phyloP scores from a whole-genome alignment of 2,797 vertebrate species.

The Xenops minutus region DNA sequence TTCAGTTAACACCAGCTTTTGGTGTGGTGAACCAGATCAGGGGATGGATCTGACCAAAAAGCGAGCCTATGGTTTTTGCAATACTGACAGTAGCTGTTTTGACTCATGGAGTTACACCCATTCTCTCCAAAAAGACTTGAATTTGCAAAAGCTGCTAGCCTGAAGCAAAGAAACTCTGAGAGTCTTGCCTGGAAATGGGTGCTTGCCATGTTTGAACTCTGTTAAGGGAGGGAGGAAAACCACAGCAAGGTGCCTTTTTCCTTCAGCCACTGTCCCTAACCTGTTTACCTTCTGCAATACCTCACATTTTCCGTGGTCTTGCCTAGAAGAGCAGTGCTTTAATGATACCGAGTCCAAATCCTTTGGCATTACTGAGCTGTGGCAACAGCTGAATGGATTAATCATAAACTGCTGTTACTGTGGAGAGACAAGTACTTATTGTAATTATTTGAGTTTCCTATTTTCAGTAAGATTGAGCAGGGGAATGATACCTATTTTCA shows the following conservation, averaged over 20 bases:
- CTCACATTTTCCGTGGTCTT: slow-evolving; percentile 38
- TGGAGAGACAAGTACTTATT: neutral
- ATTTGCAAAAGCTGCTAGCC: slow-evolving; percentile 16
- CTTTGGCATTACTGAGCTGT: neutral
- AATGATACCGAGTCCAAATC: neutral
- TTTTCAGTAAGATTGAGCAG: neutral
- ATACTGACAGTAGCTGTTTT: neutral
- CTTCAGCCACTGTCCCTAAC: neutral
- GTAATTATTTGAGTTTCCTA: slow-evolving; percentile 1
- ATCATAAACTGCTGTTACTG: slow-evolving; percentile 1
- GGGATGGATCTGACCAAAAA: neutral
- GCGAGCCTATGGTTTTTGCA: neutral
- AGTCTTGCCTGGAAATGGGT: neutral
- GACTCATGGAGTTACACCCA: slow-evolving; percentile 9
- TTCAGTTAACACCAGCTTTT: neutral
- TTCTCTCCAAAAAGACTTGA: slow-evolving; percentile 4
- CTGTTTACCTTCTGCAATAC: slow-evolving; percentile 9
- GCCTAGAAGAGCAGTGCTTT: neutral
- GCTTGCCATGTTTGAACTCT: neutral
- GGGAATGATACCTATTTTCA: neutral
- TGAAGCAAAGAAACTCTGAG: neutral
- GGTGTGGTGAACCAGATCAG: neutral
- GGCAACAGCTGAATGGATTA: slow-evolving; percentile 36
- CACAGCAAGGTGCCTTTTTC: neutral
- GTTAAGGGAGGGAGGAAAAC: neutral